Evolutionary conservation across 1,140 invertebrate species (phyloP).

Genomic region (Plutomurus gul): DNA sequence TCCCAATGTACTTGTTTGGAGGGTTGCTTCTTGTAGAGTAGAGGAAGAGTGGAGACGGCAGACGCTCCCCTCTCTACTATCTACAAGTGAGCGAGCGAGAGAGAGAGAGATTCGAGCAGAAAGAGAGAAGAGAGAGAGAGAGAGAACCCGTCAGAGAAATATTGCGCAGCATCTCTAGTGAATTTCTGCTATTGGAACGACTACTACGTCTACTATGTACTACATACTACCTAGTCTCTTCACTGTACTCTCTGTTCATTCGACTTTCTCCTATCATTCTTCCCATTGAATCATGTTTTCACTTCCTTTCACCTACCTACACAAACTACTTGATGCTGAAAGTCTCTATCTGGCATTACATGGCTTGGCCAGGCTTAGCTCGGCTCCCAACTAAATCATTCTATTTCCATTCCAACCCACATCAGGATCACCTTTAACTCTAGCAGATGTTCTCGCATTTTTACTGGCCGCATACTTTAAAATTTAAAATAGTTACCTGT

Average conservation of each 20-base stretch:
- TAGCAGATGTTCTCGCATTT: conserved; percentile 8
- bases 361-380: not conserved
- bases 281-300: conserved; percentile 15
- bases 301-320: conserved; percentile 7
- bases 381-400: not conserved
- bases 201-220: too few relatives aligned
- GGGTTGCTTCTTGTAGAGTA: too few relatives aligned
- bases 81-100: not conserved
- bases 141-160: too few relatives aligned
- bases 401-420: not conserved
- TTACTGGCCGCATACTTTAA: not conserved
- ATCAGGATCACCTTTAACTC: not conserved
- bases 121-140: not conserved
- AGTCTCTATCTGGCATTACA: not conserved
- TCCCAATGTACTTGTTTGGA: too few relatives aligned
- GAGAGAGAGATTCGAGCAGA: not conserved
- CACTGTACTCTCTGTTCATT: not conserved
- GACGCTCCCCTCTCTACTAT: too few relatives aligned
- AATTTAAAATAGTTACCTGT: too few relatives aligned
- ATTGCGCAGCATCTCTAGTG: conserved; percentile 8
- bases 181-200: too few relatives aligned
- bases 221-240: not conserved
- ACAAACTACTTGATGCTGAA: conserved; percentile 20
- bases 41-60: not conserved
- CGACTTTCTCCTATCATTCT: not conserved